Evolutionary conservation across 2,797 vertebrate genomes (phyloP).

Genomic region (Phyllotis vaccarum): DNA sequence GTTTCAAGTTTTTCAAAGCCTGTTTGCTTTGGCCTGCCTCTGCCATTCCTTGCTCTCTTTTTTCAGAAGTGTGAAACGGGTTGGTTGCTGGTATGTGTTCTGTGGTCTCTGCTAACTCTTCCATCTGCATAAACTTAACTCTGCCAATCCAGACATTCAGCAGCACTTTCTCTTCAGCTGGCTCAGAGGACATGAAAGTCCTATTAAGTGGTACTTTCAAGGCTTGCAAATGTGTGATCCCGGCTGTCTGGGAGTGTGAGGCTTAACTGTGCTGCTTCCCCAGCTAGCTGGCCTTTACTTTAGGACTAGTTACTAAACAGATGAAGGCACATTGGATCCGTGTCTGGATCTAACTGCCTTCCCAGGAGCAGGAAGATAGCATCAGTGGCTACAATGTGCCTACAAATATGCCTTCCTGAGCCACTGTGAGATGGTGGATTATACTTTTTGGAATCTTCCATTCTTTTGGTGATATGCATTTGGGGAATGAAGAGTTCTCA

Average conservation of each 20-base stretch:
- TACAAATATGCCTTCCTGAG: background rate
- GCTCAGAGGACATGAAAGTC: conserved; percentile 82
- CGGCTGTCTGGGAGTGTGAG: conserved; percentile 22
- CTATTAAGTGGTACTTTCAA: conserved; percentile 87
- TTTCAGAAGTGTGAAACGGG: conserved; percentile 98
- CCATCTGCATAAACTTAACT: conserved; percentile 99
- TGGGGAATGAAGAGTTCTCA: background rate
- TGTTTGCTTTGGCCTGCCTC: conserved; percentile 89
- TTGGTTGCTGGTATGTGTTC: conserved; percentile 97
- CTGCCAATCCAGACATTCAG: conserved; percentile 91
- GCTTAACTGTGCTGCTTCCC: conserved; percentile 53
- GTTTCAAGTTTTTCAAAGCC: conserved; percentile 87
- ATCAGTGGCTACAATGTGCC: background rate
- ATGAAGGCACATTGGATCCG: background rate
- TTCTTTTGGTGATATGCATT: background rate
- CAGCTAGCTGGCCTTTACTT: background rate
- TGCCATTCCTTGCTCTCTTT: conserved; percentile 91
- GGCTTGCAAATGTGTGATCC: conserved; percentile 80
- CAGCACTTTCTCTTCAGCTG: conserved; percentile 87
- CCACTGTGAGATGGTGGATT: background rate
- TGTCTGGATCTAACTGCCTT: background rate
- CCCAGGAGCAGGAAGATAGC: background rate
- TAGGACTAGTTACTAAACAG: background rate
- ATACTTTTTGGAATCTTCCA: background rate
- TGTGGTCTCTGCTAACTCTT: conserved; percentile 97